Evolutionary conservation across 2,888 invertebrate species (phyloP), one percentile per base, ranked within the genome.

Genomic region (Priocnemis perturbator): DNA sequence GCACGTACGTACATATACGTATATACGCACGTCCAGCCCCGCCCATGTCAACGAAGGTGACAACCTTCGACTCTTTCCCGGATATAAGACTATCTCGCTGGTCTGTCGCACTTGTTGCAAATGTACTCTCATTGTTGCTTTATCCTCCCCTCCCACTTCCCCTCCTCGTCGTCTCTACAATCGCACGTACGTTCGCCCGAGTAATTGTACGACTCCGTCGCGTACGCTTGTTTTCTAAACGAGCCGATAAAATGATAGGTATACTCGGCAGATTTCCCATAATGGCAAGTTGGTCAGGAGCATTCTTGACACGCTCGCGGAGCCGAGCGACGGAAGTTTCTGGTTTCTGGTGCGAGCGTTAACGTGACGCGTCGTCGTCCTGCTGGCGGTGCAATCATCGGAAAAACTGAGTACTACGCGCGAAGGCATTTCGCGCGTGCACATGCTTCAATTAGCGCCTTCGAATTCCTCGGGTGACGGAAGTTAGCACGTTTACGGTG

Each of bases 31-130:
- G 7, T 37, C 64, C 64, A 45, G 56, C 50, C 62, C 55, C 61
- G 65, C 64, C 57, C 67, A 66, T 63, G 70, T 74, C 74, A 77
- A 76, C 61, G 64, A 79, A 84, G 83, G 81, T 82, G 83, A 83
- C 82, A 82, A 80, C 81, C 83, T 83, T 82, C 83, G 77, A 77
- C 77, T 71, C 76, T 80, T 84, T 74, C 76, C 79, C 75, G 81
- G 82, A 79, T 79, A 73, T 74, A 75, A 78, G 81, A 79, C 78
- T 76, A 79, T 83, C 83, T 82, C 70, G 68, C 70, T 73, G 73
- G 73, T 73, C 79, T 79, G 77, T 77, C 77, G 79, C 80, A 69
- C 79, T 73, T 69, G 73, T 71, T 53, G 80, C 74, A 77, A 77
- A 79, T 79, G 80, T 79, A 79, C 73, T 78, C 77, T 78, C 78